Conservation (phyloP, 2,797 vertebrate genomes). For the Gouania willdenowi region DNA sequence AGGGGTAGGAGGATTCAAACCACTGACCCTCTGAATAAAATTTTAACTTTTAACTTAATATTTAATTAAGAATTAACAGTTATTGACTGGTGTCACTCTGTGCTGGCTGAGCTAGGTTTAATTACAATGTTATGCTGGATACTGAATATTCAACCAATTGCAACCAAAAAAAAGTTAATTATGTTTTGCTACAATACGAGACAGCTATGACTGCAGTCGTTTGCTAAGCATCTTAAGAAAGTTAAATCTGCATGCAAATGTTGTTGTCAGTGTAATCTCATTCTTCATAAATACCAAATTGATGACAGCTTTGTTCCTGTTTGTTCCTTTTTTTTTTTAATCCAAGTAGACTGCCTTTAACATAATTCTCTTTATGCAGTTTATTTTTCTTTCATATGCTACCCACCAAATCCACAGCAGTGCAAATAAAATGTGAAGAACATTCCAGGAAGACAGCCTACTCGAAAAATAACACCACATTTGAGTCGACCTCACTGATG, state of each 20-base stretch:
- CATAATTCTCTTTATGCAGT: slow-evolving; percentile 34
- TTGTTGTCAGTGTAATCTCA: slow-evolving; percentile 3
- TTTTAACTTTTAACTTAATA: too few species aligned
- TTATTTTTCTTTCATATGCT: slow-evolving; percentile 11
- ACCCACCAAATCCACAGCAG: background rate
- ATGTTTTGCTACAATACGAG: too few species aligned
- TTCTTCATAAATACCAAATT: slow-evolving; percentile 5
- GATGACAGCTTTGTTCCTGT: background rate
- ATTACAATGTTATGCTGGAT: too few species aligned
- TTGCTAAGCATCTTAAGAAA: slow-evolving; percentile 10
- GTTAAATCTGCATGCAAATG: slow-evolving; percentile 3
- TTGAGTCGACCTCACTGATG: slow-evolving; percentile 27
- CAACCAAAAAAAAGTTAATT: too few species aligned
- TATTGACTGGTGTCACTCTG: too few species aligned
- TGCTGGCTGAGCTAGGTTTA: too few species aligned
- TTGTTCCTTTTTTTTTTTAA: slow-evolving; percentile 4
- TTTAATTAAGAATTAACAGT: too few species aligned
- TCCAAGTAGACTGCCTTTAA: slow-evolving; percentile 11
- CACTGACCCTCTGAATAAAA: too few species aligned
- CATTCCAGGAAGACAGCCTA: slow-evolving; percentile 14
- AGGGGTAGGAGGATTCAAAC: too few species aligned
- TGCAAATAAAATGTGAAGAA: slow-evolving; percentile 16
- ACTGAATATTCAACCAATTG: too few species aligned
- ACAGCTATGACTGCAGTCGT: too few species aligned
- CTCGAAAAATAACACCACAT: slow-evolving; percentile 19